Evolutionary conservation across 2,113 vertebrate genomes (phyloP).

Genomic region (Dipodomys ordii): DNA sequence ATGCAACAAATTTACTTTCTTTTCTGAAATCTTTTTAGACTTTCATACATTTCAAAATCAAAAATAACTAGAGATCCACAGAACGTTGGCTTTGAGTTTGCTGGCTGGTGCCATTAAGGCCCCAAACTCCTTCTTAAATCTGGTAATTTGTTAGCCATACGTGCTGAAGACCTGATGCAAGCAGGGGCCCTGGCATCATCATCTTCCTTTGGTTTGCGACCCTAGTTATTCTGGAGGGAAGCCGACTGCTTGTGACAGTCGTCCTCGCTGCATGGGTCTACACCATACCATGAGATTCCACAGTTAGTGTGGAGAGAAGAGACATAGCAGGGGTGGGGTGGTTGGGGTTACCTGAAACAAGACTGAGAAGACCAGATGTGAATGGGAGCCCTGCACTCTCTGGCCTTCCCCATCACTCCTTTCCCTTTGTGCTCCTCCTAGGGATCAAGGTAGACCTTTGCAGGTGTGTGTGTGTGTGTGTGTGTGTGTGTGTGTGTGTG

Average conservation of each 20-base stretch:
- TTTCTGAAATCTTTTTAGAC: constrained; percentile 73
- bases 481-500: no score
- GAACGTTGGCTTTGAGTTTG: constrained; percentile 27
- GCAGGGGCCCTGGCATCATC: neutral
- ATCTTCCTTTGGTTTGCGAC: neutral
- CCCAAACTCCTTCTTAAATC: neutral
- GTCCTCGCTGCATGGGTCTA: fast-evolving
- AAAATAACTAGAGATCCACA: constrained; percentile 60
- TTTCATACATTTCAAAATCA: constrained; percentile 68
- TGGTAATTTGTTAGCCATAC: neutral
- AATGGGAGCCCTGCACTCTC: fast-evolving
- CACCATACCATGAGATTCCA: fast-evolving
- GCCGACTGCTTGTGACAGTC: no score
- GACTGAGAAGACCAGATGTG: neutral
- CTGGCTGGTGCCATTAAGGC: neutral
- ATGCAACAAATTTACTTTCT: constrained; percentile 71
- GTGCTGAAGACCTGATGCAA: no score
- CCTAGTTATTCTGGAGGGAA: neutral
- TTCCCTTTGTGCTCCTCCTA: neutral
- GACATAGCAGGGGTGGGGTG: no score
- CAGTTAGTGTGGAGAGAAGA: fast-evolving
- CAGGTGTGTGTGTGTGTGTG: no score
- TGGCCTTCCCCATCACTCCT: fast-evolving
- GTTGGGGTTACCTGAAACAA: neutral
- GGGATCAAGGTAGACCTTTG: no score